Conservation (phyloP, 2,797 vertebrate genomes). For the Bryconaethiops microstoma region DNA sequence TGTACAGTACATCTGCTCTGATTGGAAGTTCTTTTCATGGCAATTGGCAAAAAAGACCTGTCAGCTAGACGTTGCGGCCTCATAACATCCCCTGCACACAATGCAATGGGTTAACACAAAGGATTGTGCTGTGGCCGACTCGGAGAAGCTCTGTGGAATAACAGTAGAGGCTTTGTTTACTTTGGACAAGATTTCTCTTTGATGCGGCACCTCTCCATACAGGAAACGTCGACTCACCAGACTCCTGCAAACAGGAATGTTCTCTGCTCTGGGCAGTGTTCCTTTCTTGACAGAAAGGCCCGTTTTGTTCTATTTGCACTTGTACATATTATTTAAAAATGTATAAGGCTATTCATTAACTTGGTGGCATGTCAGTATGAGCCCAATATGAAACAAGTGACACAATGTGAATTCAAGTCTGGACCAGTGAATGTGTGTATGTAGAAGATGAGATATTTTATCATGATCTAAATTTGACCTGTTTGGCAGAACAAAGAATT, state of each 20-base stretch:
- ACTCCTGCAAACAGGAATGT: conserved; percentile 56
- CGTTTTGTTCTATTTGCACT: no score
- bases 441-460: no score
- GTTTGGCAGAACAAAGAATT: neutral
- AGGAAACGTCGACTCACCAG: conserved; percentile 41
- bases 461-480: neutral
- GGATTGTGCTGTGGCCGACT: neutral
- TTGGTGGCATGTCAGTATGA: neutral
- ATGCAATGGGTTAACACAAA: neutral
- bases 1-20: neutral
- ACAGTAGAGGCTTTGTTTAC: conserved; percentile 65
- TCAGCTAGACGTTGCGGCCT: neutral
- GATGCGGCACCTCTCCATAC: conserved; percentile 57
- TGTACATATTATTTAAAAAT: no score
- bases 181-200: conserved; percentile 67
- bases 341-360: neutral
- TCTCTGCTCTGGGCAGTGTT: conserved; percentile 23
- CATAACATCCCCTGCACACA: neutral
- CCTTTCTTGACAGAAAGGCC: conserved; percentile 3
- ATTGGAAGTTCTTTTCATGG: conserved; percentile 11
- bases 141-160: conserved; percentile 34
- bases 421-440: neutral
- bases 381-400: neutral
- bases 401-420: neutral
- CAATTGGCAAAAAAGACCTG: neutral